Conservation (phyloP, 2,888 invertebrate species). For the Disparrhopalites patrizii region DNA sequence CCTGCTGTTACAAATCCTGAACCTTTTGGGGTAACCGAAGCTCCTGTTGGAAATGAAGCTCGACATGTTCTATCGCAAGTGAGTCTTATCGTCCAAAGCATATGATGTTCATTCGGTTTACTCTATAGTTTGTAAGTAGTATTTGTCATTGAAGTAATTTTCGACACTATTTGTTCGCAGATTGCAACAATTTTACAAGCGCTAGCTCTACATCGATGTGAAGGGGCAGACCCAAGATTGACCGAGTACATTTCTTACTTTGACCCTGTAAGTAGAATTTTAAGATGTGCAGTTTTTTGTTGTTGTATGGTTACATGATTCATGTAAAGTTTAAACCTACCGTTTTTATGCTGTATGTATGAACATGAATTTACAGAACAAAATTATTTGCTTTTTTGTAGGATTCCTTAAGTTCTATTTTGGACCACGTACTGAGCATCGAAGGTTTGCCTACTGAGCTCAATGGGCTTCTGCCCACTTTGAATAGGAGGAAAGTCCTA, state of each 20-base stretch:
- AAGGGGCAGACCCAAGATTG: slow-evolving; percentile 69
- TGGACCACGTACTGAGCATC: slow-evolving; percentile 44
- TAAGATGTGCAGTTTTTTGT: not conserved
- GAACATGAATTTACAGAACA: too few relatives aligned
- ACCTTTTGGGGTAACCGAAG: slow-evolving; percentile 73
- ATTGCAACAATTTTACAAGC: slow-evolving; percentile 91
- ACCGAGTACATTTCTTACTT: slow-evolving; percentile 56
- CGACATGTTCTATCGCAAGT: slow-evolving; percentile 46
- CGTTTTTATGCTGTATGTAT: too few relatives aligned
- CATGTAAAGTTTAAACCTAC: too few relatives aligned
- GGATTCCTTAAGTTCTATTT: slow-evolving; percentile 41
- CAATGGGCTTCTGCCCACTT: slow-evolving; percentile 31
- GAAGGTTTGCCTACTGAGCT: slow-evolving; percentile 44
- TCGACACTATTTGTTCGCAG: slow-evolving; percentile 54
- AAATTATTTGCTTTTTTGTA: slow-evolving; percentile 15
- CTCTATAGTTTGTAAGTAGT: too few relatives aligned
- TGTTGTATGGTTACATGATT: too few relatives aligned
- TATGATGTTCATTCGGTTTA: not conserved
- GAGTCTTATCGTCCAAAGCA: not conserved
- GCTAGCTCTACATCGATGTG: slow-evolving; percentile 78
- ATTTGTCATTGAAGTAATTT: too few relatives aligned
- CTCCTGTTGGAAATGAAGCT: slow-evolving; percentile 45
- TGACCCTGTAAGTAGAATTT: slow-evolving; percentile 36
- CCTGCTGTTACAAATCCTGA: slow-evolving; percentile 96
- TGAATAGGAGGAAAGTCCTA: slow-evolving; percentile 42